Base-by-base conservation (phyloP, 1,140 invertebrate genomes). In the Scaptodrosophila lebanonensis region DNA sequence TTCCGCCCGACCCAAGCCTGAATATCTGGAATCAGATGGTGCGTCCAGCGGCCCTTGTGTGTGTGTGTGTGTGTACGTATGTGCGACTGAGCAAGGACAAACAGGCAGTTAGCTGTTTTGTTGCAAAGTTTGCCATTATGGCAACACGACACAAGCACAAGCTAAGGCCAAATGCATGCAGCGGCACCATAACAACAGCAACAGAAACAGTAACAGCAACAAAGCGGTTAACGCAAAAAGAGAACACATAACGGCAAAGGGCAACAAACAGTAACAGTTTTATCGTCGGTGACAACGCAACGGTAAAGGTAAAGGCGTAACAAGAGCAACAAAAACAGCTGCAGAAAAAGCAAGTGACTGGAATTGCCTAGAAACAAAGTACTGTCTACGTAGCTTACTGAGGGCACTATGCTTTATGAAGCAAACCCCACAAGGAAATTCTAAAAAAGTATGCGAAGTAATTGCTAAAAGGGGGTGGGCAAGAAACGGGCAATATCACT, bases 341-440 rank as follows among this genome's bases (percentile, higher is more conserved):
- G 58, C 62, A 52, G 66, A 29, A 63, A 40, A 59, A 60, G 53
- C 65, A 68, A 65, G 60, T 68, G 45, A 57, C 54, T 62, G 44
- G 60, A 77, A 68, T 79, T 68, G 54, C 56, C 68, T 64, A 47
- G 64, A 79, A 68, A 72, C 73, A 68, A 71, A 67, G 49, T 51
- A 58, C 53, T 42, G 49, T 36, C 45, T 20, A 44, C 36, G 25
- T 13, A 29, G 18, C 16, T 35, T 49, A 18, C 18, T 38, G 17
- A 30, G 13, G 3, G 11, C 18, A 15, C 15, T 43, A 51, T 39
- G n/a, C 33, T 45, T 33, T 45, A 27, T 39, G 13, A 44, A 16
- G 30, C 40, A 36, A 54, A 56, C 59, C 30, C 69, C 69, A 33
- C 69, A 73, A 44, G 33, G 51, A 47, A 61, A 50, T 36, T 38